These are phyloP conservation scores for Pipistrellus kuhlii DNA, from an alignment of 2,797 vertebrate species.

Conservation along the genomic window DNA sequence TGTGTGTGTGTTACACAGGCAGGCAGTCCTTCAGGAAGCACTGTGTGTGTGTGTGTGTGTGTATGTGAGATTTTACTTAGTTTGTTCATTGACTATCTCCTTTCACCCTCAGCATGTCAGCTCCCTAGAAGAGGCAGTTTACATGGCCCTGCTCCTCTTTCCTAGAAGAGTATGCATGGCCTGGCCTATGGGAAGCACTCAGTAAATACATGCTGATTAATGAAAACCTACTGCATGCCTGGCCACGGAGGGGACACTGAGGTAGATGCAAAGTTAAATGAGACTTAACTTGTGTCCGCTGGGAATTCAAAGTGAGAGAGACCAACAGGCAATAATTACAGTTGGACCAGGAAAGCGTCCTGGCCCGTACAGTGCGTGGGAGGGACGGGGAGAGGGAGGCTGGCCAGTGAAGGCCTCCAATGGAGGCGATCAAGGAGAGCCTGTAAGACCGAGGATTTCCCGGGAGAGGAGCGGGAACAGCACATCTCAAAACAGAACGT, in stretches of 20 bases:
- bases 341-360: neutral
- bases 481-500: neutral
- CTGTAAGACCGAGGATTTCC: neutral
- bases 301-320: neutral
- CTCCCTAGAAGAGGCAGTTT: neutral
- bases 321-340: neutral
- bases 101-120: neutral
- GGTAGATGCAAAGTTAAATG: neutral
- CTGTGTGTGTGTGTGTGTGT: no score
- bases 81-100: neutral
- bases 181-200: neutral
- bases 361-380: accelerated
- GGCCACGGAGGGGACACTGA: neutral
- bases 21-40: no score
- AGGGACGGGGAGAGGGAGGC: neutral
- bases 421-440: neutral
- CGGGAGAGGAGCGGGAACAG: neutral
- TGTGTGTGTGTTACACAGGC: no score
- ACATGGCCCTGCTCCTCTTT: no score
- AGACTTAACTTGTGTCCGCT: neutral
- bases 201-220: neutral
- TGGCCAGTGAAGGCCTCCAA: neutral
- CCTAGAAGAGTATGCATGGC: neutral
- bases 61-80: neutral
- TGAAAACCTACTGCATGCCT: no score